phyloP scores from a whole-genome alignment of 2,888 invertebrate genomes.

The Ophioninae sp. region DNA sequence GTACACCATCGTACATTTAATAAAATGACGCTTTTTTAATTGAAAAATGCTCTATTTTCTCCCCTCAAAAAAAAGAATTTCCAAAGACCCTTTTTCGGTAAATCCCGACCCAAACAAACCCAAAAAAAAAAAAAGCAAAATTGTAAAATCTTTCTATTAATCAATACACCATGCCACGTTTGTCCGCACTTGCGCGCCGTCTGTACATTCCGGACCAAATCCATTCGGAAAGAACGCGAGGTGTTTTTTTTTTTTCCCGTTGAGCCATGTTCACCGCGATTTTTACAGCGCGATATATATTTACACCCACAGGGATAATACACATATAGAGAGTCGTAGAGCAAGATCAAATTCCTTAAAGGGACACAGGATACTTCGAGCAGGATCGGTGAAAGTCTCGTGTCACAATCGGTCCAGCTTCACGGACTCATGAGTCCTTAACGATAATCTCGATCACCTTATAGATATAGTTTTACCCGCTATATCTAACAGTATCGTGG shows the following conservation, averaged over 20 bases:
- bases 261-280: constrained; percentile 9
- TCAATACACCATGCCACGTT: no score
- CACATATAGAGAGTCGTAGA: constrained; percentile 15
- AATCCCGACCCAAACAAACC: no score
- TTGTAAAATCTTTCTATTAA: no score
- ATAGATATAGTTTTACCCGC: constrained; percentile 22
- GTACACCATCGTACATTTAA: no score
- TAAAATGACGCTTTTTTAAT: no score
- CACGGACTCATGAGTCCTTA: constrained; percentile 53
- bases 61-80: no score
- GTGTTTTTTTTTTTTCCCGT: background rate
- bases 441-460: constrained; percentile 35
- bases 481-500: background rate
- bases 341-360: constrained; percentile 60
- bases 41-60: no score
- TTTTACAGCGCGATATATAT: constrained; percentile 9
- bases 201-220: background rate
- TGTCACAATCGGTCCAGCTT: constrained; percentile 52
- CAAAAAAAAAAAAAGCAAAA: no score
- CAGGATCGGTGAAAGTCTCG: constrained; percentile 60
- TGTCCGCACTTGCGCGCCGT: no score
- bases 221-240: background rate
- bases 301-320: background rate
- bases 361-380: constrained; percentile 56
- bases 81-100: no score